phyloP scores from a whole-genome alignment of 2,113 vertebrate species.

The Chaetorhynchus papuensis region DNA sequence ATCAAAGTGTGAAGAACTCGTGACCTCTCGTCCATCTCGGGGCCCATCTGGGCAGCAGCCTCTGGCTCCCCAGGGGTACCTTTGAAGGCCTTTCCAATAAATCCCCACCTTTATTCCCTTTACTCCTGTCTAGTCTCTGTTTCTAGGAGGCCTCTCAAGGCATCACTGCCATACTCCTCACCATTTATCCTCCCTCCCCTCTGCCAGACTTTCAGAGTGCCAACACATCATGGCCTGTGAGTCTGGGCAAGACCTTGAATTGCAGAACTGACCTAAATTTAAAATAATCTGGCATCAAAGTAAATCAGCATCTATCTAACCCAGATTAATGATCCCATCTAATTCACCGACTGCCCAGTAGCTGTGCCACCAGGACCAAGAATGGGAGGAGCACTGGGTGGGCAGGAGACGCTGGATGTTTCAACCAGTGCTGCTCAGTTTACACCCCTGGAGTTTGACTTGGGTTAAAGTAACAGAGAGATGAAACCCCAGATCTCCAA shows the following conservation, averaged over 20 bases:
- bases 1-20: too few species aligned
- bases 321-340: background rate
- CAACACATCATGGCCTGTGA: background rate
- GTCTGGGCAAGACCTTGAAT: background rate
- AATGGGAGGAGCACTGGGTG: background rate
- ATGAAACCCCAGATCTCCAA: background rate
- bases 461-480: background rate
- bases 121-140: too few species aligned
- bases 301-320: background rate
- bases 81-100: too few species aligned
- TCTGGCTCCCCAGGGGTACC: too few species aligned
- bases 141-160: too few species aligned
- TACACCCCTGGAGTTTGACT: background rate
- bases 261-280: background rate
- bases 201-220: background rate
- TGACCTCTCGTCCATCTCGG: too few species aligned
- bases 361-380: background rate
- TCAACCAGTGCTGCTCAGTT: background rate
- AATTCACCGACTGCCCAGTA: background rate
- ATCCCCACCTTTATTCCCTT: too few species aligned
- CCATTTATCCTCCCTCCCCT: background rate
- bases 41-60: too few species aligned
- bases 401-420: background rate
- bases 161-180: accelerated
- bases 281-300: background rate